Evolutionary conservation across 2,797 vertebrate genomes (phyloP).

Genomic region (Lates japonicus): DNA sequence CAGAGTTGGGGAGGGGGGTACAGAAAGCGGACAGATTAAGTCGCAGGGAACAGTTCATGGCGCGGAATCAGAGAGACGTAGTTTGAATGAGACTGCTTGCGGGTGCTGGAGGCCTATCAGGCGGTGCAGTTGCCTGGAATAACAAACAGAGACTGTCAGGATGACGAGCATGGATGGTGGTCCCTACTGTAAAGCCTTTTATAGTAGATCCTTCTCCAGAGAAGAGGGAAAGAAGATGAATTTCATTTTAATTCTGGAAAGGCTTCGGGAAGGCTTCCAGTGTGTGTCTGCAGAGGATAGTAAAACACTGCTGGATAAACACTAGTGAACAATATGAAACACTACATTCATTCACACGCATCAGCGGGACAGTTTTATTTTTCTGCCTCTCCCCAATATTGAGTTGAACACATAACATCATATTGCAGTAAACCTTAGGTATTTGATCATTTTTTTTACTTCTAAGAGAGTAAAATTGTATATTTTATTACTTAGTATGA

Average conservation of each 20-base stretch:
- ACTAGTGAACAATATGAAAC: slow-evolving; percentile 44
- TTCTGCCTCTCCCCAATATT: not conserved
- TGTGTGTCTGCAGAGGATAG: slow-evolving; percentile 45
- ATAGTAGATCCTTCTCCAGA: slow-evolving; percentile 56
- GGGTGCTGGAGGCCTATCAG: slow-evolving; percentile 74
- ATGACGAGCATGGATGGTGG: slow-evolving; percentile 78
- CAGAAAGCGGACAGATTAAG: slow-evolving; percentile 72
- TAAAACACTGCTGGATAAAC: slow-evolving; percentile 50
- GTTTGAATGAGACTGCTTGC: slow-evolving; percentile 68
- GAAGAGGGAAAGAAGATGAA: slow-evolving; percentile 46
- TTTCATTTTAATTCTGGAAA: slow-evolving; percentile 61
- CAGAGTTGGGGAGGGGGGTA: slow-evolving; percentile 49
- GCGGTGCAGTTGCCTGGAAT: slow-evolving; percentile 75
- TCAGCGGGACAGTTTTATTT: slow-evolving; percentile 32
- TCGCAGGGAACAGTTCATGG: slow-evolving; percentile 72
- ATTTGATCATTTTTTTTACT: not conserved
- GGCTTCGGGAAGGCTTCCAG: slow-evolving; percentile 58
- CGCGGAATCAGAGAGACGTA: slow-evolving; percentile 67
- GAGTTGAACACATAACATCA: not conserved
- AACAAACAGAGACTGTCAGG: slow-evolving; percentile 78
- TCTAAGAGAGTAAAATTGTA: not conserved
- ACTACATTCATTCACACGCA: slow-evolving; percentile 57
- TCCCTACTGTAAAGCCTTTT: slow-evolving; percentile 70
- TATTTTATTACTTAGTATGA: not conserved
- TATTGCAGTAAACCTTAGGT: not conserved